Conservation (phyloP, 2,888 invertebrate species). For the Lycaena phlaeas region DNA sequence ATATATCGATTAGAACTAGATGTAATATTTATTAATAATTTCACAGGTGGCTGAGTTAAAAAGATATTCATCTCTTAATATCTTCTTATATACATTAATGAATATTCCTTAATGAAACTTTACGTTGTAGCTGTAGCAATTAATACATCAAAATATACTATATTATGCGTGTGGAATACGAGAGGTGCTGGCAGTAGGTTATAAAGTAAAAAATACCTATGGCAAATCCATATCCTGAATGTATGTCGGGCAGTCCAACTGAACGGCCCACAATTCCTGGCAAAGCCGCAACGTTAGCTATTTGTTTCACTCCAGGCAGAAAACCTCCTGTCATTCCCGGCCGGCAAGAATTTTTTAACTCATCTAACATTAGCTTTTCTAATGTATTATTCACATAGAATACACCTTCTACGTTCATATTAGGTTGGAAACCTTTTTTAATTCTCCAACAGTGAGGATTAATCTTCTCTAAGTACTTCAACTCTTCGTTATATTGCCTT, state of each 20-base stretch:
- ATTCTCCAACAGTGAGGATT: constrained; percentile 91
- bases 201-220: constrained; percentile 81
- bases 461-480: constrained; percentile 92
- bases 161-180: too few species aligned
- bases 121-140: too few species aligned
- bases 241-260: constrained; percentile 96
- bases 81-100: too few species aligned
- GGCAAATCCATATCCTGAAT: constrained; percentile 99
- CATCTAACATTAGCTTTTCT: constrained; percentile 97
- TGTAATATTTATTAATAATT: too few species aligned
- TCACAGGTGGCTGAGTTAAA: too few species aligned
- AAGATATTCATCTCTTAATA: too few species aligned
- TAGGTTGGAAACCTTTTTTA: constrained; percentile 98
- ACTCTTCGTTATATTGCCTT: constrained; percentile 92
- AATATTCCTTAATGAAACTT: too few species aligned
- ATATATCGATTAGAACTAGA: too few species aligned
- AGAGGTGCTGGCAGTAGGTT: too few species aligned
- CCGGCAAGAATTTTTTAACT: constrained; percentile 90
- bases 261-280: constrained; percentile 97
- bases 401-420: constrained; percentile 98
- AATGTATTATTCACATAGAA: constrained; percentile 96
- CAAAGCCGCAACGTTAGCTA: constrained; percentile 98
- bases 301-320: constrained; percentile 98
- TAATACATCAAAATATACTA: too few species aligned
- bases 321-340: constrained; percentile 96